phyloP scores from a whole-genome alignment of 2,797 vertebrate genomes.

The Dipus sagitta region DNA sequence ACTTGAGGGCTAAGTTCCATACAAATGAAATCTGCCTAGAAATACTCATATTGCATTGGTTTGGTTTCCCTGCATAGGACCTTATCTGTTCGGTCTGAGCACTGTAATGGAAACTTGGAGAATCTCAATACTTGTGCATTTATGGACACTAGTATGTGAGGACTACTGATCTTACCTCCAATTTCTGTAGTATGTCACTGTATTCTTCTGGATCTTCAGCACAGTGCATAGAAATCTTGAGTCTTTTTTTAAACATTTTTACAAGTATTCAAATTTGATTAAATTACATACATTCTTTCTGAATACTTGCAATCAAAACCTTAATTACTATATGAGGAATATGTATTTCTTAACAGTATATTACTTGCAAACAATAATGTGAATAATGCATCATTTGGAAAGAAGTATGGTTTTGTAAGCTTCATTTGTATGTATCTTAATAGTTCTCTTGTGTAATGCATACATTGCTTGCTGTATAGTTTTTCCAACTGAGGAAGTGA shows the following conservation, averaged over 20 bases:
- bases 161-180: background rate
- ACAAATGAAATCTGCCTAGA: background rate
- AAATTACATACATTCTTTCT: background rate
- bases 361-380: constrained; percentile 42
- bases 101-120: background rate
- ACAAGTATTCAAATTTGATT: background rate
- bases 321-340: background rate
- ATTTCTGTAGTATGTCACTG: background rate
- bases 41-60: background rate
- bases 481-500: background rate
- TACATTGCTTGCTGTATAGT: constrained; percentile 30
- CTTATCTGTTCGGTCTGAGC: background rate
- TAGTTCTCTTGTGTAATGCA: constrained; percentile 13
- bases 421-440: constrained; percentile 8
- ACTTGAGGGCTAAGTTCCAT: background rate
- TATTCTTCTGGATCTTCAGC: background rate
- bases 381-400: constrained; percentile 38
- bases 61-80: background rate
- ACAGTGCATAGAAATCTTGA: background rate
- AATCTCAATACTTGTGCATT: background rate
- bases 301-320: background rate
- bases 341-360: background rate
- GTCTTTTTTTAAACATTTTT: background rate
- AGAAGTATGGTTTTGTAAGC: background rate
- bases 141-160: background rate